Base-by-base conservation (phyloP, 2,888 invertebrate species). In the Sphaerophoria rueppellii region DNA sequence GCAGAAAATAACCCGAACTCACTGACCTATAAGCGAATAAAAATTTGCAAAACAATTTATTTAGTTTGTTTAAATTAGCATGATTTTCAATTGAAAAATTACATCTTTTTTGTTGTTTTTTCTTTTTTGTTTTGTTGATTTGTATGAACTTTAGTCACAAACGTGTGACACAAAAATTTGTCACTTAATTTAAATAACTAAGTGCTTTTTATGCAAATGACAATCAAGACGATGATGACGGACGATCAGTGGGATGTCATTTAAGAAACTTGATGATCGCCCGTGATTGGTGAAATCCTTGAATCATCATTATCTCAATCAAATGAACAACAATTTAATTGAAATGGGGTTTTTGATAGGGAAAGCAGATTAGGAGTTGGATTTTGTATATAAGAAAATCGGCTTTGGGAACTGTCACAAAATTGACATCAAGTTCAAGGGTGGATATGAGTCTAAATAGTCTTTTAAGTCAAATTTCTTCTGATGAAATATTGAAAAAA, bases 41-140 rank as follows among this genome's bases (percentile, higher is more conserved):
- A 43, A 55, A 55, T 71, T 54, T 61, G 60, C 71, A 75, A 82
- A 79, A 67, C 70, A 65, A 69, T 79, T 67, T 55, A 75, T 78
- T 78, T 67, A 40, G 40, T 67, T 67, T 71, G 73, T 52, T 69
- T 24, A 43, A 82, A 83, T 79, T 83, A 79, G 71, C 75, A 61
- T 79, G 75, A 83, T 75, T 71, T 55, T 61, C 83, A 83, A 83
- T 83, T 83, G 75, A 75, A 77, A 71, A 75, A 82, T 67, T 54
- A 52, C 67, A 67, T 54, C 40, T 16, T 40, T 57, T 35, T 43
- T 9, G 52, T 35, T 54, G 37, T 40, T 60, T 60, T 24, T 14
- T 57, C n/a, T 7, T 34, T 6, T 1, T 34, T 55, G 0, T 12
- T 37, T 37, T 35, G 34, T 37, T 11, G 14, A 16, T 7, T 2